Evolutionary conservation across 2,113 vertebrate genomes (phyloP), one percentile per base, ranked within the genome.

Genomic region (Periophthalmus modestus): DNA sequence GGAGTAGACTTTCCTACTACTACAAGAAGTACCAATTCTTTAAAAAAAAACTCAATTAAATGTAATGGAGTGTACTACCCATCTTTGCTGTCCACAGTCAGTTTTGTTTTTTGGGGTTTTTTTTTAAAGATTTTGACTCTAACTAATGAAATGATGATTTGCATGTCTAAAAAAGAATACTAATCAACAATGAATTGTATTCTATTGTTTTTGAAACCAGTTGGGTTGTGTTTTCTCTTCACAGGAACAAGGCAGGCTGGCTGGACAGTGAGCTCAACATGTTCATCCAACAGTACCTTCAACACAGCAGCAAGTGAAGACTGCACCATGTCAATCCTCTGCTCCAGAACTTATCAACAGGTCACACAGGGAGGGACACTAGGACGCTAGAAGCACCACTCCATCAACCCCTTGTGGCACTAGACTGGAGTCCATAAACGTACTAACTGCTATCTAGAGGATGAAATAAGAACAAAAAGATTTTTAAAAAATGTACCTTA

Each of bases 181-280:
- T 47, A 47, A 47, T 28, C 28, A 28, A 28, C 28, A 28, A 28
- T 28, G 28, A 28, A 28, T 28, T 2, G 28, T 3, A 28, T 28
- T 28, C 28, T 28, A 3, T 3, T 2, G 28, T n/a, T n/a, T n/a
- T n/a, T n/a, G 1, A 39, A 39, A 39, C 36, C 36, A 39, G 7
- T 39, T 39, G 5, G 9, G 16, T 9, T 1, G 23, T 43, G 13
- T 13, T n/a, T 3, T 23, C 5, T 67, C 2, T 14, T 2, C 12
- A 4, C 59, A 99, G 98, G 93, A 99, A 99, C 89, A 99, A 99
- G 89, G 98, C 97, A 0, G 97, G 98, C 23, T 99, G 98, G 98
- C 84, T 99, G 89, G 97, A 99, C 94, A 99, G 97, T 4, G 98
- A 99, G 66, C 95, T 99, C 77, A 98, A 97, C 92, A 99, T 99